Percentiles rank a stretch among this genome's conserved stretches.
Evolutionary conservation across 2,113 vertebrate genomes (phyloP).

Genomic region (Gulo gulo): DNA sequence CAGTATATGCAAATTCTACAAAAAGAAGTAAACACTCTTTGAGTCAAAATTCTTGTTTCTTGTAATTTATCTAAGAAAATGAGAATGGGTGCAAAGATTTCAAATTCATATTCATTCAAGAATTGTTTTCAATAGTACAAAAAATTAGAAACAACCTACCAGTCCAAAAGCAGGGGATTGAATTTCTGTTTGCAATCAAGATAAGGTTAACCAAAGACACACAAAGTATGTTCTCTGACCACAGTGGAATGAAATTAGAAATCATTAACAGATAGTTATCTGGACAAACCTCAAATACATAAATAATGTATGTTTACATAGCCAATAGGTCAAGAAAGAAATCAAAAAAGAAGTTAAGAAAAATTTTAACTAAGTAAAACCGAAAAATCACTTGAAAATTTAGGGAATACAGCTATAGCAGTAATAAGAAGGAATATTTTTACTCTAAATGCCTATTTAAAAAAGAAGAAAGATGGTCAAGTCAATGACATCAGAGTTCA

Average conservation of each 20-base stretch:
- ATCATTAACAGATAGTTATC: neutral
- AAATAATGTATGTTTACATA: neutral
- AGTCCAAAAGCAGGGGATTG: neutral
- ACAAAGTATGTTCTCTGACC: neutral
- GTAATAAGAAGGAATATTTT: neutral
- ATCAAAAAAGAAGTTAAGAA: neutral
- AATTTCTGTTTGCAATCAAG: slow-evolving; percentile 18
- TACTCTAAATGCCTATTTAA: neutral
- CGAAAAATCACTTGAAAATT: neutral
- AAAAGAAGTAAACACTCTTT: neutral
- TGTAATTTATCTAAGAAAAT: neutral
- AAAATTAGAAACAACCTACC: neutral
- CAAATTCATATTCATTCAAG: neutral
- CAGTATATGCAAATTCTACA: neutral
- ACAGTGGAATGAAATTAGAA: neutral
- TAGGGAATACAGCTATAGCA: neutral
- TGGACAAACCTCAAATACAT: neutral
- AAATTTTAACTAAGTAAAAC: neutral
- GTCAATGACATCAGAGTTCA: neutral
- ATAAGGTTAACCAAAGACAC: neutral
- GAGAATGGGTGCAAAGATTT: neutral
- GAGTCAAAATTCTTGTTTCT: neutral
- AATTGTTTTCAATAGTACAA: neutral
- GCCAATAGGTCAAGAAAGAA: neutral
- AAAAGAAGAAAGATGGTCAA: neutral